Evolutionary conservation across 1,140 invertebrate species (phyloP).

Genomic region (Aporrectodea caliginosa): DNA sequence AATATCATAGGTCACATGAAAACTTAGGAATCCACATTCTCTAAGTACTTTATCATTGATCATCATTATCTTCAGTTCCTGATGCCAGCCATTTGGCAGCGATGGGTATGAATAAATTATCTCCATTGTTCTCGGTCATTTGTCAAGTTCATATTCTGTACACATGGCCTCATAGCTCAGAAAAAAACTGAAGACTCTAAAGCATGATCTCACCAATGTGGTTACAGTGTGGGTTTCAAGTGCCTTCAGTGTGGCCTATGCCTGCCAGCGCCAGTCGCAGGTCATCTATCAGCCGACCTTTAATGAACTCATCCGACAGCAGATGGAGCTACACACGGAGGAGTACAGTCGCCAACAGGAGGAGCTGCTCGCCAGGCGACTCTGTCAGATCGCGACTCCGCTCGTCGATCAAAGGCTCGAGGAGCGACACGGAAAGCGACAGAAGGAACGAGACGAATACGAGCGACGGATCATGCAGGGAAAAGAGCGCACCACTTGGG

Average conservation of each 20-base stretch:
- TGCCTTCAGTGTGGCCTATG: conserved; percentile 87
- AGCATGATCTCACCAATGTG: too few relatives aligned
- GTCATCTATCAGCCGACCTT: conserved; percentile 43
- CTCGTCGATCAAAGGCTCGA: background rate
- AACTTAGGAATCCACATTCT: too few relatives aligned
- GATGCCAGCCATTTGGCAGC: too few relatives aligned
- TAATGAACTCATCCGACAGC: conserved; percentile 52
- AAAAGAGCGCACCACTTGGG: background rate
- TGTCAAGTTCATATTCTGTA: too few relatives aligned
- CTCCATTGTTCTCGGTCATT: too few relatives aligned
- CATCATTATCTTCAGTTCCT: too few relatives aligned
- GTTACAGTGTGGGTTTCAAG: too few relatives aligned
- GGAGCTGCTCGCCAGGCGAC: conserved; percentile 8
- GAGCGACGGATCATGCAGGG: background rate
- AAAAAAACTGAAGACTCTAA: too few relatives aligned
- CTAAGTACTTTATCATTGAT: too few relatives aligned
- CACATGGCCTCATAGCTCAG: too few relatives aligned
- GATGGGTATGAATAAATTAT: too few relatives aligned
- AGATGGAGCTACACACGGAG: conserved; percentile 46
- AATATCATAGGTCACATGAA: too few relatives aligned
- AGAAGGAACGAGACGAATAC: background rate
- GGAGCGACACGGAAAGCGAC: conserved; percentile 6
- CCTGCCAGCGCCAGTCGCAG: conserved; percentile 65
- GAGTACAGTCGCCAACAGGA: conserved; percentile 35
- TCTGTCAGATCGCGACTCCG: background rate